Evolutionary conservation across 2,113 vertebrate genomes (phyloP), one percentile per base, ranked within the genome.

Genomic region (Onychostoma macrolepis): DNA sequence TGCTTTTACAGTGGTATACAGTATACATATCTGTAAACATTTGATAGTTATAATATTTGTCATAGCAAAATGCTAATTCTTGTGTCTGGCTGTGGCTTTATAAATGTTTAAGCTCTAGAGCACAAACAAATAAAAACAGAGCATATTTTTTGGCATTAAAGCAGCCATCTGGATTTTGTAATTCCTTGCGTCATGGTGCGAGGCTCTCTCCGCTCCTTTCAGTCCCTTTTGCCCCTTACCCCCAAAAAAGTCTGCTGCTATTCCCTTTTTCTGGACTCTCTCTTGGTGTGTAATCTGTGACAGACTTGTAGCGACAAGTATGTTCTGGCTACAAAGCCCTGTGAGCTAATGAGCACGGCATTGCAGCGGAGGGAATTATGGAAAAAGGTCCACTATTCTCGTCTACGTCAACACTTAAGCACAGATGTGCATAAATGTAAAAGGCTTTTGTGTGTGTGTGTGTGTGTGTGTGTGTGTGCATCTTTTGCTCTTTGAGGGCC

Each of bases 151-250:
- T 30, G 74, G 85, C 87, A 88, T 87, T 88, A 86, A 85, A 84
- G 82, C 71, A 88, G 90, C 93, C 89, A 93, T 91, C 93, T 93
- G 92, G 85, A 87, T 94, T 92, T 93, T 90, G 92, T 90, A 91
- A 92, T 76, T 84, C 13, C 74, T 91, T 82, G 78, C 87, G 36
- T 95, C 92, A 93, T 91, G 81, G 82, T 61, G 85, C 79, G 30
- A 85, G 75, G 84, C 21, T 90, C 80, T 77, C 69, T 74, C 76
- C 28, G 36, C 61, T 41, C 78, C 56, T 84, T 63, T 56, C 81
- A 88, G 83, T 53, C 15, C 36, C 72, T 63, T 24, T 80, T 83
- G 90, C 90, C 86, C 43, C 41, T 26, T 83, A 65, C 84, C 79
- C 61, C 84, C 76, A 9, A 85, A 33, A 72, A 87, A 83, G 83